These are phyloP conservation scores for Drosophila setifemur DNA, from an alignment of 1,140 invertebrate species.

Conservation along the genomic window DNA sequence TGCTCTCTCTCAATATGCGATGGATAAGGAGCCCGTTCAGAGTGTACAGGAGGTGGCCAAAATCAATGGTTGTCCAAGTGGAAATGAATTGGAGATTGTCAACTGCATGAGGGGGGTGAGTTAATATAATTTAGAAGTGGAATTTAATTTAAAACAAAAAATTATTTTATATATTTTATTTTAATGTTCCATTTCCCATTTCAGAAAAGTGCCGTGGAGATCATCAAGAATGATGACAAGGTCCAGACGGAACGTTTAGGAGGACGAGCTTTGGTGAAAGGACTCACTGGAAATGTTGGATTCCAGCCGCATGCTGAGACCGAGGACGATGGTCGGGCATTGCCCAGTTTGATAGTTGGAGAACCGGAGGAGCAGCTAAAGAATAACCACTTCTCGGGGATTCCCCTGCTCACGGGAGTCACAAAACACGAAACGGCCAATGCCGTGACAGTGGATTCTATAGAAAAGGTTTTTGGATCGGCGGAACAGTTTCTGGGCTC, in stretches of 20 bases:
- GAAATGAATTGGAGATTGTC: conserved; percentile 83
- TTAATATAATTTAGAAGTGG: too few species aligned
- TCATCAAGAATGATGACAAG: conserved; percentile 82
- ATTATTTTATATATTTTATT: background rate
- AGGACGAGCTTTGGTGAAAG: conserved; percentile 83
- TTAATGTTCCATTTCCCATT: background rate
- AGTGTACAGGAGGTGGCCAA: conserved; percentile 84
- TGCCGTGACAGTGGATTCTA: conserved; percentile 53
- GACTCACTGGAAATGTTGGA: conserved; percentile 81
- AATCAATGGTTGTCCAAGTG: conserved; percentile 83
- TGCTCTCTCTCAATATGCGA: conserved; percentile 85
- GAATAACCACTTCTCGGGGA: conserved; percentile 83
- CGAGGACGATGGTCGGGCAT: conserved; percentile 84
- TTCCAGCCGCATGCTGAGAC: conserved; percentile 87
- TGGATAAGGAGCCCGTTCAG: conserved; percentile 84
- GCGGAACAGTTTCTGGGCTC: conserved; percentile 70
- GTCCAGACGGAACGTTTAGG: conserved; percentile 82
- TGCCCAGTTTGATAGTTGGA: conserved; percentile 85
- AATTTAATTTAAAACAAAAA: too few species aligned
- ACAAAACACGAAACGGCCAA: conserved; percentile 87
- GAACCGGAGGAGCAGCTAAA: conserved; percentile 85
- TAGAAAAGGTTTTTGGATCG: conserved; percentile 65
- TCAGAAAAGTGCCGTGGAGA: conserved; percentile 77
- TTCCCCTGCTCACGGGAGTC: conserved; percentile 88
- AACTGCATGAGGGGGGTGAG: conserved; percentile 84